Conservation (phyloP, 2,113 vertebrate genomes). For the Phocoena phocoena region DNA sequence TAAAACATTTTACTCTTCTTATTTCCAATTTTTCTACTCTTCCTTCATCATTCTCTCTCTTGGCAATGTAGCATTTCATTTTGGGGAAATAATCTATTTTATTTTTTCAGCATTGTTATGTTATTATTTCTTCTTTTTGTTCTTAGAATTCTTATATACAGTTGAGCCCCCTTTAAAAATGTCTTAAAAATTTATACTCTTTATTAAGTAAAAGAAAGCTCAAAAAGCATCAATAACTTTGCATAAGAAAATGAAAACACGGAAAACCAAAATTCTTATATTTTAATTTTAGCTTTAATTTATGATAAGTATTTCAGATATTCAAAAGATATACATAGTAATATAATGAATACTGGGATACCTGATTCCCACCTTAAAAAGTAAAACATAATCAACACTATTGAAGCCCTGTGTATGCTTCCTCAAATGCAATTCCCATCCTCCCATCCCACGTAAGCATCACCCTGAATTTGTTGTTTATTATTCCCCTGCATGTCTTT, state of each 20-base stretch:
- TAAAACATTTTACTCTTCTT: background rate
- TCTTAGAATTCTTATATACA: background rate
- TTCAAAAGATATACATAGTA: background rate
- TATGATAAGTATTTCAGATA: background rate
- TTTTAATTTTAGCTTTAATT: conserved; percentile 19
- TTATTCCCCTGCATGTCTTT: background rate
- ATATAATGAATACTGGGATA: background rate
- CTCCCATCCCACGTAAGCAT: background rate
- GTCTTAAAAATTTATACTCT: background rate
- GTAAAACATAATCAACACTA: background rate
- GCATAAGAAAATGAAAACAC: background rate
- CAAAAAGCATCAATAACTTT: background rate
- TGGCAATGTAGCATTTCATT: background rate
- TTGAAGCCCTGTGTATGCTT: background rate
- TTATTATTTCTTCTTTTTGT: background rate
- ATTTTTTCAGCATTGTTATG: background rate
- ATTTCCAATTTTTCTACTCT: background rate
- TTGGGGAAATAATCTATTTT: background rate
- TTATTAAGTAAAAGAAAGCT: background rate
- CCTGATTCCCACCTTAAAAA: background rate
- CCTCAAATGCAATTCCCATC: background rate
- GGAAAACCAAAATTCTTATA: background rate
- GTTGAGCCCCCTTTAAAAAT: background rate
- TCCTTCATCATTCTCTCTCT: background rate
- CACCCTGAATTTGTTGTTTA: background rate